Conservation (phyloP, 2,113 vertebrate genomes). For the Varanus salvator region DNA sequence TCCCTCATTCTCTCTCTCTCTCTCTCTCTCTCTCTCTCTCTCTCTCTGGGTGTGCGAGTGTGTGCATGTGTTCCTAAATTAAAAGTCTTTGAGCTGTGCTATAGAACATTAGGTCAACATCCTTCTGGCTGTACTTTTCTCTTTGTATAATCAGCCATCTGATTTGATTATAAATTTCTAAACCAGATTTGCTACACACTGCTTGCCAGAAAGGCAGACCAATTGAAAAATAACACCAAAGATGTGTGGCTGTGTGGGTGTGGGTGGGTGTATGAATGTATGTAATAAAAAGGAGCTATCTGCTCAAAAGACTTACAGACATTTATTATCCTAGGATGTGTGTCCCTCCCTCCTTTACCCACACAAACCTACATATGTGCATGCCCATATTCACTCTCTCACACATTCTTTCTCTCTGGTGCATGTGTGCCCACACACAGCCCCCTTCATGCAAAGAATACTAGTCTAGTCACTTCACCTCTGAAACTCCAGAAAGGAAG, state of each 20-base stretch:
- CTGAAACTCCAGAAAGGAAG: background rate
- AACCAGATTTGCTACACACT: background rate
- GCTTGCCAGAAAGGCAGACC: background rate
- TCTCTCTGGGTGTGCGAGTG: too few relatives aligned
- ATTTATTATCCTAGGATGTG: background rate
- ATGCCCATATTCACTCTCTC: too few relatives aligned
- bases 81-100: background rate
- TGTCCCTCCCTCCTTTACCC: background rate
- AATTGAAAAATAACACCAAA: background rate
- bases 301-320: background rate
- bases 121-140: conserved; percentile 10
- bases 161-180: conserved; percentile 29
- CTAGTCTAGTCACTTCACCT: background rate
- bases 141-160: background rate
- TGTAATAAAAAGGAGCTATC: background rate
- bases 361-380: too few relatives aligned
- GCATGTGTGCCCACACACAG: too few relatives aligned
- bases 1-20: background rate
- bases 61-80: background rate
- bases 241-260: background rate
- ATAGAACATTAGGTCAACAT: background rate
- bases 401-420: too few relatives aligned
- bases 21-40: too few relatives aligned
- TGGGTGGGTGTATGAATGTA: background rate
- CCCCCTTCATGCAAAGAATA: background rate